phyloP scores from a whole-genome alignment of 2,113 vertebrate genomes.

The Daubentonia madagascariensis region DNA sequence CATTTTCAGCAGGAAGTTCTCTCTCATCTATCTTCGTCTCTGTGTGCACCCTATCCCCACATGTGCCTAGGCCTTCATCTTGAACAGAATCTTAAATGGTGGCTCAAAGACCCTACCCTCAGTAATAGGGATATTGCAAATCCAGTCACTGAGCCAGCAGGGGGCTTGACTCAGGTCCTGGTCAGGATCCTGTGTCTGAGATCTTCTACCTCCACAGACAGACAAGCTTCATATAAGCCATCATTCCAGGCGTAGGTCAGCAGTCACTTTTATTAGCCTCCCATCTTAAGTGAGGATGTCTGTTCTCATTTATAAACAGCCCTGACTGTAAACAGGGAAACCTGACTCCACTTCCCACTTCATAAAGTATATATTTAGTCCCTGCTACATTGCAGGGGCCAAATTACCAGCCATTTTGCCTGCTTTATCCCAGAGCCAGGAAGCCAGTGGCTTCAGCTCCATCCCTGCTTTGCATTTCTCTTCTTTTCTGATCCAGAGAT shows the following conservation, averaged over 20 bases:
- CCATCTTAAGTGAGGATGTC: background rate
- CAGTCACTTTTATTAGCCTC: background rate
- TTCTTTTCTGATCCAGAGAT: background rate
- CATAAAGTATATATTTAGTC: accelerated
- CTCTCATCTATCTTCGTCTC: background rate
- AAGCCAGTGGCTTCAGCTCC: background rate
- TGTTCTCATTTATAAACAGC: background rate
- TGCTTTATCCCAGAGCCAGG: background rate
- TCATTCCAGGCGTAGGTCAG: background rate
- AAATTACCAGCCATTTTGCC: background rate
- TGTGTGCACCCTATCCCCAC: background rate
- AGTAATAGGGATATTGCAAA: background rate
- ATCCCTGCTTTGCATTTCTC: background rate
- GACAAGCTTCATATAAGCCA: background rate
- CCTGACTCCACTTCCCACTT: background rate
- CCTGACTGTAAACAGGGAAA: background rate
- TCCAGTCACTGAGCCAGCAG: background rate
- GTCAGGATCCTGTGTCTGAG: background rate
- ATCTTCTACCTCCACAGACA: background rate
- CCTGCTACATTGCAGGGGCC: background rate
- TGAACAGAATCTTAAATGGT: background rate
- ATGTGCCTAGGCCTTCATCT: too few species aligned
- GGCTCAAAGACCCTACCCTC: background rate
- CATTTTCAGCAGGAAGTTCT: background rate
- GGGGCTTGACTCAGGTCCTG: background rate